Evolutionary conservation across 2,113 vertebrate species (phyloP), one percentile per base, ranked within the genome.

Genomic region (Benitochromis conjunctus): DNA sequence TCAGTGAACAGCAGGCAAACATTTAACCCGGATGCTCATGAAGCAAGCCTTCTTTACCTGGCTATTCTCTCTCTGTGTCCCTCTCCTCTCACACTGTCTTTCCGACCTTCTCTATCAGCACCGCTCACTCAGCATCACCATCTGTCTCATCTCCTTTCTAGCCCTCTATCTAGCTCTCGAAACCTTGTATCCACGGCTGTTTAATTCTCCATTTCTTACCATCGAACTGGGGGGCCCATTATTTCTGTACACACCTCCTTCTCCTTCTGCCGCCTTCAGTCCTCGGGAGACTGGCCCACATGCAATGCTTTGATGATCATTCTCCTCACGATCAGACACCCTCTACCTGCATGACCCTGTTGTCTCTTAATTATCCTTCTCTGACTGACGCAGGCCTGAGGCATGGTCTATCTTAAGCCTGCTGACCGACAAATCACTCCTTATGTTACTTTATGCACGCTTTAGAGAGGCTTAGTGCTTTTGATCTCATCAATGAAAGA

Each of bases 1-100:
- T 94, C 86, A 94, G 84, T 69, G 81, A 93, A 91, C 90, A 93
- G 86, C 87, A 92, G 92, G 83, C 83, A 92, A 91, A 94, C 92
- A 90, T 93, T 92, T 94, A 93, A 90, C 82, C 89, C 82, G 81
- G 78, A 82, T 53, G 64, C 24, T 83, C 80, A 83, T 36, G 80
- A 88, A 85, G 77, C 64, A 87, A 57, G 81, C 80, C 62, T 66
- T 60, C 43, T 41, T 79, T 54, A 29, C 48, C n/a, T 24, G 38
- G 38, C 71, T 76, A 51, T 48, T 79, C 36, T 34, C 55, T 66
- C 71, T 43, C 55, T 62, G n/a, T 43, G 4, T 26, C 41, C 13
- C 31, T 76, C 38, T 69, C n/a, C 41, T 9, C 60, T 29, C 11
- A 66, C 57, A 8, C 26, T 83, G 34, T 85, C 60, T 55, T 43